Conservation (phyloP, 2,113 vertebrate genomes). For the Python bivittatus region DNA sequence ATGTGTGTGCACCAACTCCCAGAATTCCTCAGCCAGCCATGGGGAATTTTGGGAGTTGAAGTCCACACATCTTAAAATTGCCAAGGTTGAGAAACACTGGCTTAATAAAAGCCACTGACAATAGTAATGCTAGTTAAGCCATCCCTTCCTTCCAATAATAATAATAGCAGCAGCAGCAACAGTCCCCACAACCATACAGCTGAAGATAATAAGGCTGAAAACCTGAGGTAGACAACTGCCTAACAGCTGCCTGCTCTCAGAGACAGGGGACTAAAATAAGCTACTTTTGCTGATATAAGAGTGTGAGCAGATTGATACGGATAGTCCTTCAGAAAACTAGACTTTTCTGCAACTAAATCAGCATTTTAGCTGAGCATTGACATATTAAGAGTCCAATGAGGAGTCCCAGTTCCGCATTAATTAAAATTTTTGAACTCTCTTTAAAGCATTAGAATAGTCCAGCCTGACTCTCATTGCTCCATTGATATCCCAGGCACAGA, state of each 20-base stretch:
- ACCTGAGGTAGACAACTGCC: no score
- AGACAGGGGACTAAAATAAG: accelerated
- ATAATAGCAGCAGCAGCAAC: background rate
- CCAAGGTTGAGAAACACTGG: no score
- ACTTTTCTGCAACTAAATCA: background rate
- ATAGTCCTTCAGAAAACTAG: background rate
- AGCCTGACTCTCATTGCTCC: background rate
- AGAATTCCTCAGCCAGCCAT: no score
- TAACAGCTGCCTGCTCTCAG: background rate
- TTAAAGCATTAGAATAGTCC: background rate
- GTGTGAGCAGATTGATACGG: background rate
- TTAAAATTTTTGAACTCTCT: background rate
- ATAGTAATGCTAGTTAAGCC: background rate
- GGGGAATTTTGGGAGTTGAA: no score
- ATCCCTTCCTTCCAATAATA: background rate
- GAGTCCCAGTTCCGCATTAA: background rate
- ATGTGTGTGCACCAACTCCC: no score
- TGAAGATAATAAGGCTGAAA: background rate
- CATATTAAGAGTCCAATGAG: background rate
- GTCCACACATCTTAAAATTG: no score
- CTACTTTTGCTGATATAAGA: background rate
- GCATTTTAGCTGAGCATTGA: background rate
- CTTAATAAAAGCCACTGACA: background rate
- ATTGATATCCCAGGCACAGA: background rate
- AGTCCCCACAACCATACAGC: background rate